phyloP scores from a whole-genome alignment of 2,888 invertebrate genomes.

The Dryococelus australis region DNA sequence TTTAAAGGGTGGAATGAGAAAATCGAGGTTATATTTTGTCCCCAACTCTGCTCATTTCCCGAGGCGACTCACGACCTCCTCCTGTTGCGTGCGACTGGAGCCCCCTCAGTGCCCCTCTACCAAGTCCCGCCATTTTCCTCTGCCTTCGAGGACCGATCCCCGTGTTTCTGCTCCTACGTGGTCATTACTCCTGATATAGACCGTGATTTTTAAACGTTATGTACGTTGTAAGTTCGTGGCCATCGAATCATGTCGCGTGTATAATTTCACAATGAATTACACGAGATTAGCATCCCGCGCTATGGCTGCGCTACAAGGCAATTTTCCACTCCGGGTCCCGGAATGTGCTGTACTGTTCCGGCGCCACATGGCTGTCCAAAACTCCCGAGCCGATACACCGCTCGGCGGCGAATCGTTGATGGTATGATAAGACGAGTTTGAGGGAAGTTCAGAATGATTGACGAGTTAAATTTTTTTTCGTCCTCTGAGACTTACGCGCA shows the following conservation, averaged over 20 bases:
- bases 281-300: slow-evolving; percentile 23
- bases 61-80: slow-evolving; percentile 5
- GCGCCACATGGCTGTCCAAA: slow-evolving; percentile 9
- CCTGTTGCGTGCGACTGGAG: background rate
- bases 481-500: background rate
- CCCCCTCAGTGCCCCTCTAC: background rate
- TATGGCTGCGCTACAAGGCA: background rate
- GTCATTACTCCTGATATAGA: slow-evolving; percentile 24
- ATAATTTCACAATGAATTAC: slow-evolving; percentile 29
- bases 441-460: background rate
- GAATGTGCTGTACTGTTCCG: slow-evolving; percentile 21
- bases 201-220: slow-evolving; percentile 23
- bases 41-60: slow-evolving; percentile 8
- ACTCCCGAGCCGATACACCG: background rate
- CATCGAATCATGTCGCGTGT: slow-evolving; percentile 26
- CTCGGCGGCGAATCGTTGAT: background rate
- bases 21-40: background rate
- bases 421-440: background rate
- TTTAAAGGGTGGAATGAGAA: background rate
- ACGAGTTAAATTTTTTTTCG: background rate
- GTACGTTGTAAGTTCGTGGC: slow-evolving; percentile 20
- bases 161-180: background rate
- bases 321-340: slow-evolving; percentile 19
- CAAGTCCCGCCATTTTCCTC: background rate
- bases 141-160: background rate